phyloP scores from a whole-genome alignment of 1,140 invertebrate species.

The Pantala flavescens region DNA sequence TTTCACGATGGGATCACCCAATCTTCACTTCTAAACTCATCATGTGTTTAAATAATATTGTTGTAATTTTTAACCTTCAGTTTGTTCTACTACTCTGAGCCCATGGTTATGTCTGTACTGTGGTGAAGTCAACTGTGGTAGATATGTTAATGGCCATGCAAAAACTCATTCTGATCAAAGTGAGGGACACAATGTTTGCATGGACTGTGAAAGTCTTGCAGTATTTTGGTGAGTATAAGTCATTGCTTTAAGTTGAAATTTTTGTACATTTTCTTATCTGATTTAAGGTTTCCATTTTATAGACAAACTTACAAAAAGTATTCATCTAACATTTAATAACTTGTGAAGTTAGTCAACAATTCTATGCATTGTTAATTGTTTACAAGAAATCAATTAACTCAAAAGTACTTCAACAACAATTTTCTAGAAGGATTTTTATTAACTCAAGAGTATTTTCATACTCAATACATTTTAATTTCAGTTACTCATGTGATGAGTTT shows the following conservation, averaged over 20 bases:
- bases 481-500: conserved; percentile 73
- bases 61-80: background rate
- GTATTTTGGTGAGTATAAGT: conserved; percentile 56
- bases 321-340: too few species aligned
- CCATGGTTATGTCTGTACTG: conserved; percentile 68
- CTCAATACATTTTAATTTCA: conserved; percentile 36
- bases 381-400: too few species aligned
- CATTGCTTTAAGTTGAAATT: background rate
- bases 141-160: conserved; percentile 68
- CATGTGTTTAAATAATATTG: too few species aligned
- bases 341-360: too few species aligned
- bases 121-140: conserved; percentile 61
- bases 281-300: conserved; percentile 12
- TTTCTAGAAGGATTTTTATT: too few species aligned
- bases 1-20: too few species aligned
- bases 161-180: conserved; percentile 55
- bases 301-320: too few species aligned
- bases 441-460: too few species aligned
- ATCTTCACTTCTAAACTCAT: too few species aligned
- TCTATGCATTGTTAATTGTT: too few species aligned
- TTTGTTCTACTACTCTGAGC: conserved; percentile 52
- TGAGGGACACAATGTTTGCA: conserved; percentile 55
- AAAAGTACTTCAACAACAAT: too few species aligned
- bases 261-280: background rate
- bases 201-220: conserved; percentile 62